Conservation (phyloP, 2,888 invertebrate species). For the Watsonalla binaria region DNA sequence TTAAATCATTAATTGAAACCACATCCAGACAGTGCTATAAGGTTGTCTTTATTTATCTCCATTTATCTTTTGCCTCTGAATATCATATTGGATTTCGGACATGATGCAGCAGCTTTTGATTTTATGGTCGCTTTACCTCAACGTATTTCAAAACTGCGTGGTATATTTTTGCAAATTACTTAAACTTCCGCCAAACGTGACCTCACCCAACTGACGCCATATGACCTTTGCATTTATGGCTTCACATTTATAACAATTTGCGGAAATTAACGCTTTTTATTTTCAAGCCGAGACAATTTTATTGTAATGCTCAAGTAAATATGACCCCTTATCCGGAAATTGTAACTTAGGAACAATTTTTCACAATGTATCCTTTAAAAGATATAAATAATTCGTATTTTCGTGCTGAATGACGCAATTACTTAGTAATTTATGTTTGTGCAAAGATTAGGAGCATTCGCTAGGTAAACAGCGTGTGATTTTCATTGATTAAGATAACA, state of each 20-base stretch:
- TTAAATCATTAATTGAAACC: no score
- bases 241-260: slow-evolving; percentile 30
- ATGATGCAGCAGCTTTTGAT: background rate
- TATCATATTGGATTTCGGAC: no score
- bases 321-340: slow-evolving; percentile 1
- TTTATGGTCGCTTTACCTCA: background rate
- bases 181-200: slow-evolving; percentile 40
- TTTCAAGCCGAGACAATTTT: slow-evolving; percentile 21
- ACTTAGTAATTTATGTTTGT: background rate
- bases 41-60: no score
- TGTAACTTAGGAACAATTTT: background rate
- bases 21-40: no score
- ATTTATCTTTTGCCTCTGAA: no score
- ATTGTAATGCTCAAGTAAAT: slow-evolving; percentile 18
- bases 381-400: background rate
- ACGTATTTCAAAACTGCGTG: background rate
- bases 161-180: slow-evolving; percentile 11
- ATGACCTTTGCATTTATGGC: slow-evolving; percentile 37
- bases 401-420: background rate
- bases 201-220: slow-evolving; percentile 20
- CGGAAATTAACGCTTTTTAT: slow-evolving; percentile 35
- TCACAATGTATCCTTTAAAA: background rate
- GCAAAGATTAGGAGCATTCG: background rate
- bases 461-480: background rate
- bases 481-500: slow-evolving; percentile 20